Conservation (phyloP, 2,888 invertebrate genomes). For the Troides helena region DNA sequence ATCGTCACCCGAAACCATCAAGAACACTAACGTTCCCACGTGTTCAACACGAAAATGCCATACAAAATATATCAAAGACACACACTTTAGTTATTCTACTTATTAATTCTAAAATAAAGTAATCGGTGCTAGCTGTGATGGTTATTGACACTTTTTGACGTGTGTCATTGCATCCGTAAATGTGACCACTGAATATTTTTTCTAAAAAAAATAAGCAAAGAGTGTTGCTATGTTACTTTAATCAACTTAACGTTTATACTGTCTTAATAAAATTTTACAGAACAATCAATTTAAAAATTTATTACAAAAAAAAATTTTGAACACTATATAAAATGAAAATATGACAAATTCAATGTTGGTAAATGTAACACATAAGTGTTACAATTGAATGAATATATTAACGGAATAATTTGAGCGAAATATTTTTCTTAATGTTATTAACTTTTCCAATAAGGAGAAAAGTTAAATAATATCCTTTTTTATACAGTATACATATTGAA, state of each 20-base stretch:
- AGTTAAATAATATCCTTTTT: not conserved
- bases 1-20: constrained; percentile 81
- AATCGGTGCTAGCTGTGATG: constrained; percentile 44
- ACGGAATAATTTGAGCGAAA: not conserved
- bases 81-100: constrained; percentile 57
- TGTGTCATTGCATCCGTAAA: constrained; percentile 29
- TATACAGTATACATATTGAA: not conserved
- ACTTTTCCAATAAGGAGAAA: not conserved
- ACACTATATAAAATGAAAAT: not conserved
- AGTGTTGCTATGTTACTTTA: constrained; percentile 4
- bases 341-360: not conserved
- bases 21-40: constrained; percentile 67
- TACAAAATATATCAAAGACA: constrained; percentile 67
- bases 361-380: not conserved
- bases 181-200: constrained; percentile 21
- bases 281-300: not conserved
- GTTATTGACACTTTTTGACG: constrained; percentile 47
- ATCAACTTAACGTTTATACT: not conserved
- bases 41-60: constrained; percentile 69
- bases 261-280: not conserved
- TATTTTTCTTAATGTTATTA: not conserved
- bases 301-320: not conserved
- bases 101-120: constrained; percentile 58
- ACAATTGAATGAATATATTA: not conserved
- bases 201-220: not conserved